Conservation (phyloP, 2,797 vertebrate species). For the Peromyscus aztecus region DNA sequence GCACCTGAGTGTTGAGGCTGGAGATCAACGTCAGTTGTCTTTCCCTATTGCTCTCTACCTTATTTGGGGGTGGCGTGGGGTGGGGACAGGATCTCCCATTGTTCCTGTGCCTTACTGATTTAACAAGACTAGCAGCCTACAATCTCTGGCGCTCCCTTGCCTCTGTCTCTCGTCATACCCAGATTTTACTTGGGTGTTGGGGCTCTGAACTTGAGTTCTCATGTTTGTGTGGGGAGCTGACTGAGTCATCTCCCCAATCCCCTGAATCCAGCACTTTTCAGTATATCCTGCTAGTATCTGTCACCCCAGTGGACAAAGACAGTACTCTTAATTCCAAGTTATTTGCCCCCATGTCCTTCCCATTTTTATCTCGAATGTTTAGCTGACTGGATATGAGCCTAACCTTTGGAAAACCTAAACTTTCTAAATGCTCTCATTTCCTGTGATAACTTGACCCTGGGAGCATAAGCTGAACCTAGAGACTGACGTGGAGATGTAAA, state of each 20-base stretch:
- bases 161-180: not conserved
- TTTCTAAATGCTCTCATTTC: not conserved
- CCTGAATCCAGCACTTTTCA: not conserved
- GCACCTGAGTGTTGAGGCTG: not conserved
- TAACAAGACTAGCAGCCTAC: not conserved
- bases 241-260: not conserved
- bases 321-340: not conserved
- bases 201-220: not conserved
- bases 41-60: not conserved
- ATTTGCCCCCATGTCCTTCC: not conserved
- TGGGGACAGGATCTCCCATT: not conserved
- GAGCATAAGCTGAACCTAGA: not conserved
- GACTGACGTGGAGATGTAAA: not conserved
- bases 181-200: not conserved
- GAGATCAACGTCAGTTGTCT: not conserved
- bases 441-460: not conserved
- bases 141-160: not conserved
- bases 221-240: not conserved
- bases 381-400: not conserved
- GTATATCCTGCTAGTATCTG: not conserved
- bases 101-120: not conserved
- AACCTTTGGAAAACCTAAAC: constrained; percentile 20
- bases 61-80: not conserved
- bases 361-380: not conserved
- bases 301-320: not conserved